These are phyloP conservation scores for Anas bahamensis DNA, from an alignment of 2,797 vertebrate species.

Conservation along the genomic window DNA sequence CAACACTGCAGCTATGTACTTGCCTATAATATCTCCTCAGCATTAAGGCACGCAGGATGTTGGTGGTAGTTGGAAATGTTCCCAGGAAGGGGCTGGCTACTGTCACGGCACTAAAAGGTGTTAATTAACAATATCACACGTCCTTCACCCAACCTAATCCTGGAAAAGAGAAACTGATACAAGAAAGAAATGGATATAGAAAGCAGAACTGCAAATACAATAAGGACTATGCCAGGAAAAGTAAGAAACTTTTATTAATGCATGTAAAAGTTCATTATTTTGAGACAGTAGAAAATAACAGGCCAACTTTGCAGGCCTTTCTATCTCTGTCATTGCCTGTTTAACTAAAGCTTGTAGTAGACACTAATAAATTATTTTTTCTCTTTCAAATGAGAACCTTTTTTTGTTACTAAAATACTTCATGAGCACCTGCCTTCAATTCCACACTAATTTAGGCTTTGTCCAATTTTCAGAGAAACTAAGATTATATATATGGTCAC, in stretches of 20 bases:
- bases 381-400: neutral
- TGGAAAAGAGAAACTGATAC: neutral
- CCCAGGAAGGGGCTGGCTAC: neutral
- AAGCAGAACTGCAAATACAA: neutral
- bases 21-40: neutral
- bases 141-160: neutral
- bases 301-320: neutral
- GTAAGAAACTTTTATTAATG: neutral
- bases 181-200: neutral
- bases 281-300: neutral
- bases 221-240: neutral
- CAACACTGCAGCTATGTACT: neutral
- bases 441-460: neutral
- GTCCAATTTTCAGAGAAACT: neutral
- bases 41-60: neutral
- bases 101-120: neutral
- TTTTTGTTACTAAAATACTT: neutral
- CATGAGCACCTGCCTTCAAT: neutral
- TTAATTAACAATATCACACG: neutral
- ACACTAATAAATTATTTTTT: neutral
- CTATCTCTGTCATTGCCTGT: neutral
- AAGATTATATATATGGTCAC: neutral
- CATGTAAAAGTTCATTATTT: neutral
- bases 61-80: neutral
- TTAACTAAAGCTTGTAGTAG: neutral